Evolutionary conservation across 37 sponge, comb jelly and placozoan species (phyloP).

Genomic region (Spongilla lacustris): DNA sequence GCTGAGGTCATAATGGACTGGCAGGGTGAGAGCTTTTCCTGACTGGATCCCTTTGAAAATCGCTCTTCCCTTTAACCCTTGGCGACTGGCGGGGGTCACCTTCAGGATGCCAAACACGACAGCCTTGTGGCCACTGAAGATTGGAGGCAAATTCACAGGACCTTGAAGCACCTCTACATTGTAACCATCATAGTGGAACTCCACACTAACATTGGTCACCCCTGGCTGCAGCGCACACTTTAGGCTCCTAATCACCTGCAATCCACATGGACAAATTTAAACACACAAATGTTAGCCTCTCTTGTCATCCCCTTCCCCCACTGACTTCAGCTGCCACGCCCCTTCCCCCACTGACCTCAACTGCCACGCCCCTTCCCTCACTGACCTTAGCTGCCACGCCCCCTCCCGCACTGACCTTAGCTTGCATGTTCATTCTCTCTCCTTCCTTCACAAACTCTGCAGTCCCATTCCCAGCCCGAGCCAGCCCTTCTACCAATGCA

Average conservation of each 20-base stretch:
- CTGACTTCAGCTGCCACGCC: too few species aligned
- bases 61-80: slow-evolving; percentile 34
- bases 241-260: slow-evolving; percentile 56
- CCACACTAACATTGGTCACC: slow-evolving; percentile 19
- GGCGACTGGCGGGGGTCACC: neutral
- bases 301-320: too few species aligned
- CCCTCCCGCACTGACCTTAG: slow-evolving; percentile 24
- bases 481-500: slow-evolving; percentile 70
- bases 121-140: slow-evolving; percentile 67
- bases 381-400: too few species aligned
- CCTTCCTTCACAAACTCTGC: slow-evolving; percentile 59
- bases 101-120: slow-evolving; percentile 66
- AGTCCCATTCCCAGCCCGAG: slow-evolving; percentile 62
- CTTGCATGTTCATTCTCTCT: slow-evolving; percentile 23
- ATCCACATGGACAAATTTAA: neutral
- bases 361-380: too few species aligned
- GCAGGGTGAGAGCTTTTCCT: slow-evolving; percentile 3
- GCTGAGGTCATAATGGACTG: neutral
- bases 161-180: slow-evolving; percentile 13
- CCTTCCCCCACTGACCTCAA: too few species aligned
- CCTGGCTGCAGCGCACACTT: slow-evolving; percentile 58
- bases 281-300: neutral
- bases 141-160: slow-evolving; percentile 49
- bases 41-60: slow-evolving; percentile 22
- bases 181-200: slow-evolving; percentile 22